Evolutionary conservation across 2,113 vertebrate genomes (phyloP).

Genomic region (Spilogale gracilis): DNA sequence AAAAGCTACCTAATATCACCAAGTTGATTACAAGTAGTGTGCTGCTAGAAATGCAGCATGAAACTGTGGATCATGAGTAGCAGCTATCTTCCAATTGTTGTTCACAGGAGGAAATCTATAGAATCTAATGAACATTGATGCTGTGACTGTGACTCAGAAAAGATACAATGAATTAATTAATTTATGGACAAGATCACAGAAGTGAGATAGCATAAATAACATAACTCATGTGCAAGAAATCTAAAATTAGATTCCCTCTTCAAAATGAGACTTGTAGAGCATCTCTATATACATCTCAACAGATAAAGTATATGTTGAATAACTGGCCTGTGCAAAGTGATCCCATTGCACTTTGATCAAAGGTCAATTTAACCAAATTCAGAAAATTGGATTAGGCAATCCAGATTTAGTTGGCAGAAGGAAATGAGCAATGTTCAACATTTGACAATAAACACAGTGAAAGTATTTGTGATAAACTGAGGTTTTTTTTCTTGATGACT

Average conservation of each 20-base stretch:
- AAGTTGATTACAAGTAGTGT: not conserved
- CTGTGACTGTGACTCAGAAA: conserved; percentile 13
- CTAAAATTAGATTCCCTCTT: conserved; percentile 5
- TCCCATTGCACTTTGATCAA: not conserved
- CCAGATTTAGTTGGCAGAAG: conserved; percentile 47
- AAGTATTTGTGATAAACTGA: not conserved
- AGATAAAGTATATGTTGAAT: not conserved
- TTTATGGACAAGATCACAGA: conserved; percentile 53
- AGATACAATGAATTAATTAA: conserved; percentile 47
- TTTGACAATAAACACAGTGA: not conserved
- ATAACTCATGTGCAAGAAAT: not conserved
- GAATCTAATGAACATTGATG: conserved; percentile 46
- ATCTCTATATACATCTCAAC: not conserved
- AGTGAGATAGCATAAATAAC: conserved; percentile 9
- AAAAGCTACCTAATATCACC: not conserved
- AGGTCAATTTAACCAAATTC: conserved; percentile 10
- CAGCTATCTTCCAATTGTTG: conserved; percentile 38
- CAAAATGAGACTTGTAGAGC: not conserved
- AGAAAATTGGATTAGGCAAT: not conserved
- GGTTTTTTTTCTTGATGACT: not conserved
- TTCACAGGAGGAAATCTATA: conserved; percentile 1
- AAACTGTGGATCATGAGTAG: not conserved
- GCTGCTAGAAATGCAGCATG: not conserved
- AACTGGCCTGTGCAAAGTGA: not conserved
- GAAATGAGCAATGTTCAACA: not conserved